Percentiles rank a stretch among this genome's conserved stretches.
These are phyloP conservation scores for Bubo blakistoni DNA, from an alignment of 2,113 vertebrate species.

Conservation along the genomic window DNA sequence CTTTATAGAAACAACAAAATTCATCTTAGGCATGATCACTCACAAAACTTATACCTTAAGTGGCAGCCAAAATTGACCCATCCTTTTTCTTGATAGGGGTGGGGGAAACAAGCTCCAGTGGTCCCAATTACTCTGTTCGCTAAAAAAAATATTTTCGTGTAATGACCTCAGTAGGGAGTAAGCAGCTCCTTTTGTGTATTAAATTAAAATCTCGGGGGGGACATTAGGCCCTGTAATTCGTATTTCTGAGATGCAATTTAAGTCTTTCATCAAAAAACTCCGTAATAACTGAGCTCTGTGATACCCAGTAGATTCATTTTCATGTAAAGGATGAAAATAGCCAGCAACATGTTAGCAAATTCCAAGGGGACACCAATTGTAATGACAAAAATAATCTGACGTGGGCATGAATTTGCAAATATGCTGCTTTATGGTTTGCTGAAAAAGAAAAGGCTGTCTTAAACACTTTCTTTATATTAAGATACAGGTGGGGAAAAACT, in stretches of 20 bases:
- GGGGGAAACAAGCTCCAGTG: conserved; percentile 13
- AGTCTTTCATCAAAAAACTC: conserved; percentile 41
- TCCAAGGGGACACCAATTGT: not conserved
- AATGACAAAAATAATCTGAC: conserved; percentile 23
- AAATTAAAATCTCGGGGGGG: conserved; percentile 16
- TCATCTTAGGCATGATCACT: not conserved
- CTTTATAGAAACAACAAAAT: not conserved
- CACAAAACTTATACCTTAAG: not conserved
- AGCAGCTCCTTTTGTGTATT: conserved; percentile 46
- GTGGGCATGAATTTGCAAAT: not conserved
- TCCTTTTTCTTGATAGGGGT: not conserved
- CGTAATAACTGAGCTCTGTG: not conserved
- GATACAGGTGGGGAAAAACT: not conserved
- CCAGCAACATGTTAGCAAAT: conserved; percentile 41
- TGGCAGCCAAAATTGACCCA: not conserved
- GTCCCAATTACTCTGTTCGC: conserved; percentile 13
- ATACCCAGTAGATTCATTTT: conserved; percentile 39
- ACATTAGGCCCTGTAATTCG: conserved; percentile 38
- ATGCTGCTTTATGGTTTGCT: not conserved
- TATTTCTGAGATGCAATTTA: conserved; percentile 45
- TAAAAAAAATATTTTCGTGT: not conserved
- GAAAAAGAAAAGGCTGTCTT: not conserved
- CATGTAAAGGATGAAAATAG: conserved; percentile 46
- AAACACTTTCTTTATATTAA: not conserved
- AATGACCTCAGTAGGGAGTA: conserved; percentile 29